Evolutionary conservation across 2,113 vertebrate genomes (phyloP).

Genomic region (Progne subis): DNA sequence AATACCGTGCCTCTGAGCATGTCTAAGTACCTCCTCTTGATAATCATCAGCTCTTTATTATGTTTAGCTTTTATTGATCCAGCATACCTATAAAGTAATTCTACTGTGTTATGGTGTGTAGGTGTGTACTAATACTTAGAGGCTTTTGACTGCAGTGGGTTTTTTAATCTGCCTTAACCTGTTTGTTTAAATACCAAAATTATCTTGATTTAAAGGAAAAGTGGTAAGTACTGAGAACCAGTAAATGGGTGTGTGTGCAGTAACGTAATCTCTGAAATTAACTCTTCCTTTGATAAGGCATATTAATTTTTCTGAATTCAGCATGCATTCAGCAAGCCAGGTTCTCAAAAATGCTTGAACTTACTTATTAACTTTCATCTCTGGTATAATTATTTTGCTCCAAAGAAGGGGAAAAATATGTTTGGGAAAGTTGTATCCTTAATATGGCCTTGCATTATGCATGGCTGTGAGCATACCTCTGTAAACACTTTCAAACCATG

Average conservation of each 20-base stretch:
- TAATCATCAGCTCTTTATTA: neutral
- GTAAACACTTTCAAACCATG: neutral
- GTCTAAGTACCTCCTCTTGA: neutral
- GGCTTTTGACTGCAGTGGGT: neutral
- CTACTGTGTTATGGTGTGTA: neutral
- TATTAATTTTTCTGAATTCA: neutral
- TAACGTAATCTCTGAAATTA: neutral
- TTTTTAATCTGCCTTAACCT: neutral
- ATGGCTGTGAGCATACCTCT: neutral
- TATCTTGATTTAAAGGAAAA: constrained; percentile 10
- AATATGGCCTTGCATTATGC: neutral
- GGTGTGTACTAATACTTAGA: neutral
- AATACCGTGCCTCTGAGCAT: neutral
- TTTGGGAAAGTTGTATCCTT: neutral
- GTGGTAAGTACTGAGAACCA: neutral
- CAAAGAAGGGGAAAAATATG: neutral
- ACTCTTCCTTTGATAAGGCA: neutral
- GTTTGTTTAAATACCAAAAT: constrained; percentile 4
- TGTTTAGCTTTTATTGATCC: neutral
- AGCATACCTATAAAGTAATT: neutral
- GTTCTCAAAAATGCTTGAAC: neutral
- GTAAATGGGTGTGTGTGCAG: neutral
- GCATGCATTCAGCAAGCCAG: neutral
- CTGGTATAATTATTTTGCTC: neutral
- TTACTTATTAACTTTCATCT: neutral